phyloP scores from a whole-genome alignment of 2,113 vertebrate genomes.

The Prunella himalayana region DNA sequence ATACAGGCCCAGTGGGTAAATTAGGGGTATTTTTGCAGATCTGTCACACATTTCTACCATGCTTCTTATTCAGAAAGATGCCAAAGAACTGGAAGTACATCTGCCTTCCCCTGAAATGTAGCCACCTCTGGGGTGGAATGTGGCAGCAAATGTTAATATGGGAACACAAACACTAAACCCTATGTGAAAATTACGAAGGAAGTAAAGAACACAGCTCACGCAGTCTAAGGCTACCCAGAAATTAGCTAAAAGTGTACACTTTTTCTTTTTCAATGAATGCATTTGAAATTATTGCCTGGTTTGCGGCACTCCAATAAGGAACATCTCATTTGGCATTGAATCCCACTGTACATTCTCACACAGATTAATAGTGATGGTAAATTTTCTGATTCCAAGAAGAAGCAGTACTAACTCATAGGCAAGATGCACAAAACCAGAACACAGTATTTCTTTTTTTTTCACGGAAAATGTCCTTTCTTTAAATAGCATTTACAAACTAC shows the following conservation, averaged over 20 bases:
- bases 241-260: slow-evolving; percentile 13
- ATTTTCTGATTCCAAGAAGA: slow-evolving; percentile 38
- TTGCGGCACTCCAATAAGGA: neutral
- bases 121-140: neutral
- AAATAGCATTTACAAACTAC: slow-evolving; percentile 63
- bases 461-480: slow-evolving; percentile 48
- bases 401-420: slow-evolving; percentile 45
- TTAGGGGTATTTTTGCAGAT: slow-evolving; percentile 16
- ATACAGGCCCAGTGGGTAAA: slow-evolving; percentile 1
- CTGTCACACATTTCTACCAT: slow-evolving; percentile 38
- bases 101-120: neutral
- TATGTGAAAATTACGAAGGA: neutral
- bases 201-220: neutral
- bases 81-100: slow-evolving; percentile 28
- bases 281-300: neutral
- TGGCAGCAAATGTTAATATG: neutral
- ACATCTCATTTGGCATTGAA: neutral
- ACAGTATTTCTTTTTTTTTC: slow-evolving; percentile 21
- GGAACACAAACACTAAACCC: neutral
- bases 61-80: slow-evolving; percentile 28
- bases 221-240: slow-evolving; percentile 33
- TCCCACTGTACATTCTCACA: neutral
- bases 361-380: neutral
- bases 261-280: neutral
- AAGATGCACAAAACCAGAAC: slow-evolving; percentile 55